These are phyloP conservation scores for Incurvaria masculella DNA, from an alignment of 2,888 invertebrate genomes.

Conservation along the genomic window DNA sequence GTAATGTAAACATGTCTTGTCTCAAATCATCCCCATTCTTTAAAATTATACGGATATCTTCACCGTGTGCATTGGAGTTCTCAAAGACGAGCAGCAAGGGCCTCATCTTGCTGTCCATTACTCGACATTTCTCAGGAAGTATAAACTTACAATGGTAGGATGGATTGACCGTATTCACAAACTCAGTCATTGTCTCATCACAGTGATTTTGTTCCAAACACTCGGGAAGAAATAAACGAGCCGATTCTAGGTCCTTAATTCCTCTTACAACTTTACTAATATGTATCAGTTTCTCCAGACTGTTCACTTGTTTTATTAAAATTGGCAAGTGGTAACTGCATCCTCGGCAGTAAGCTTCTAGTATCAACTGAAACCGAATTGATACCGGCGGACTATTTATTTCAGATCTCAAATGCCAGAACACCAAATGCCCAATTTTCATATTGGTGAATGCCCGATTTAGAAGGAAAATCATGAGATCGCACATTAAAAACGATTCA, in stretches of 20 bases:
- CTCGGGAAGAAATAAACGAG: slow-evolving; percentile 59
- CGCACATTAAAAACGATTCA: slow-evolving; percentile 87
- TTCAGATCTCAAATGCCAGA: slow-evolving; percentile 91
- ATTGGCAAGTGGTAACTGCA: slow-evolving; percentile 79
- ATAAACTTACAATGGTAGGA: slow-evolving; percentile 26
- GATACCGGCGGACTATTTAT: slow-evolving; percentile 89
- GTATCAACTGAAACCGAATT: slow-evolving; percentile 83
- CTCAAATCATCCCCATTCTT: slow-evolving; percentile 96
- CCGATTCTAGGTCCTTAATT: slow-evolving; percentile 63
- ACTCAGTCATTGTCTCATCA: slow-evolving; percentile 1
- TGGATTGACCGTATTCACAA: background rate
- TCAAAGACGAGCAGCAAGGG: slow-evolving; percentile 88
- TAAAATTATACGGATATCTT: slow-evolving; percentile 86
- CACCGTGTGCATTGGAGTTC: slow-evolving; percentile 77
- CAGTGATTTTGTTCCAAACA: slow-evolving; percentile 52
- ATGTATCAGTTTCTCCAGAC: slow-evolving; percentile 66
- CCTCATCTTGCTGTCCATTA: slow-evolving; percentile 96
- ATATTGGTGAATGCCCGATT: slow-evolving; percentile 83
- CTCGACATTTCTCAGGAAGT: slow-evolving; percentile 66
- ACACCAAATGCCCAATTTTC: slow-evolving; percentile 90
- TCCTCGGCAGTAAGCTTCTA: slow-evolving; percentile 91
- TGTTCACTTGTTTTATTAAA: slow-evolving; percentile 71
- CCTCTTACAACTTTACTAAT: slow-evolving; percentile 14
- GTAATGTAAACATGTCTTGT: slow-evolving; percentile 96
- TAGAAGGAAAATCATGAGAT: slow-evolving; percentile 83